Evolutionary conservation across 2,113 vertebrate species (phyloP).

Genomic region (Corythaeola cristata): DNA sequence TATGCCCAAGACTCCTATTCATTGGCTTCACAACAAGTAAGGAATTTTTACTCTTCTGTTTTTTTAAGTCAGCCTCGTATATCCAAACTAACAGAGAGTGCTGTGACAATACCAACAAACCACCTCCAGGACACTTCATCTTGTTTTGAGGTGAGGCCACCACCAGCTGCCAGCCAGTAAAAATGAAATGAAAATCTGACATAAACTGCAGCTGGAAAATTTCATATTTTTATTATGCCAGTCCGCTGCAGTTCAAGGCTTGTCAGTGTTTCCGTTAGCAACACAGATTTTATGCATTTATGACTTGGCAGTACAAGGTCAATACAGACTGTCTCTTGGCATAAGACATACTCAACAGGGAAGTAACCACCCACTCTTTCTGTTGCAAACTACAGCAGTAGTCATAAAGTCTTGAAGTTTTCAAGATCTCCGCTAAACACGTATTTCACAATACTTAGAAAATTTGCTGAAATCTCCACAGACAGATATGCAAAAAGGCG

Average conservation of each 20-base stretch:
- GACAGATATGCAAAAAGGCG: neutral
- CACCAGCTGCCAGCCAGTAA: neutral
- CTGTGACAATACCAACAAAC: neutral
- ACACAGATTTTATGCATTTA: constrained; percentile 22
- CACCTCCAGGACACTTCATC: neutral
- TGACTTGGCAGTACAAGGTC: constrained; percentile 27
- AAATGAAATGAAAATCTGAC: neutral
- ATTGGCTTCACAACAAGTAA: neutral
- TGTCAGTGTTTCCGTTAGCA: constrained; percentile 50
- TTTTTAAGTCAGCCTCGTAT: neutral
- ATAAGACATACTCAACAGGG: neutral
- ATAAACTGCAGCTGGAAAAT: constrained; percentile 20
- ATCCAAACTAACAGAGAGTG: neutral
- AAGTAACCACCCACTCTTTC: neutral
- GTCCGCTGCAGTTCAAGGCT: neutral
- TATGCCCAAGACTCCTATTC: neutral
- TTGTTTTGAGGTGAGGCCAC: neutral
- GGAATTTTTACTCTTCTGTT: neutral
- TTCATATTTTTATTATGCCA: neutral
- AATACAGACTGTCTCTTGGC: neutral
- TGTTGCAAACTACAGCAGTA: neutral
- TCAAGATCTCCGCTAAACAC: neutral
- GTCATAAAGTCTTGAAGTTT: neutral
- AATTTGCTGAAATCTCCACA: neutral
- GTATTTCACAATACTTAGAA: neutral